Percentiles rank a stretch among this genome's conserved stretches.
These are phyloP conservation scores for Sceloporus tristichus DNA, from an alignment of 2,113 vertebrate genomes.

Conservation along the genomic window DNA sequence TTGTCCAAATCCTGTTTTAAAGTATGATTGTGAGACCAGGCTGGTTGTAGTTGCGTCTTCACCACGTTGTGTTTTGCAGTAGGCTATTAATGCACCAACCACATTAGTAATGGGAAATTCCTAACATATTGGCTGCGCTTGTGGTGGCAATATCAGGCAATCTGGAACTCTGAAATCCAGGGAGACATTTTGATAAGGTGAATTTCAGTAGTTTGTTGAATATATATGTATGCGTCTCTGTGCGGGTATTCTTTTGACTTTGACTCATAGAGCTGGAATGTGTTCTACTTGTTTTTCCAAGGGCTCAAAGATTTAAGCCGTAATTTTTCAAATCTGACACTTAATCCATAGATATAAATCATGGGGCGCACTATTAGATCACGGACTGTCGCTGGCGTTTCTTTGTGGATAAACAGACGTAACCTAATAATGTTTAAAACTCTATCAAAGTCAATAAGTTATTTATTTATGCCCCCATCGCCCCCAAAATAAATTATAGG, in stretches of 20 bases:
- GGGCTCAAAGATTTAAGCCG: constrained; percentile 69
- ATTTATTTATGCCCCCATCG: not conserved
- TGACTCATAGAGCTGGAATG: not conserved
- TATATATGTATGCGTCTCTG: not conserved
- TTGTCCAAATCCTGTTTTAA: too few species aligned
- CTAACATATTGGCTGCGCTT: not conserved
- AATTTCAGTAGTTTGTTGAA: constrained; percentile 13
- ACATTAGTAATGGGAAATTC: not conserved
- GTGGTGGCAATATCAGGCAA: not conserved
- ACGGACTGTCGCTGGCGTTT: constrained; percentile 44
- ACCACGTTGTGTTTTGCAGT: too few species aligned
- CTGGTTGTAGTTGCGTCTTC: too few species aligned
- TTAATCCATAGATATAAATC: constrained; percentile 78
- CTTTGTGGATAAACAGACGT: constrained; percentile 64
- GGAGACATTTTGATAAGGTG: not conserved
- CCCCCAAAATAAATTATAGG: constrained; percentile 1
- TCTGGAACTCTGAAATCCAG: not conserved
- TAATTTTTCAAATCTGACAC: constrained; percentile 68
- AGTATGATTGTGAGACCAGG: too few species aligned
- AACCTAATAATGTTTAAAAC: constrained; percentile 68
- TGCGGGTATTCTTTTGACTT: constrained; percentile 43
- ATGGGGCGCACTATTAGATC: constrained; percentile 47
- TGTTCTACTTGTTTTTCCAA: constrained; percentile 50
- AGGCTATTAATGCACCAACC: too few species aligned
- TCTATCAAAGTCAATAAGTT: constrained; percentile 24